Conservation (phyloP, 1,140 invertebrate species). For the Drosophila ohnishii region DNA sequence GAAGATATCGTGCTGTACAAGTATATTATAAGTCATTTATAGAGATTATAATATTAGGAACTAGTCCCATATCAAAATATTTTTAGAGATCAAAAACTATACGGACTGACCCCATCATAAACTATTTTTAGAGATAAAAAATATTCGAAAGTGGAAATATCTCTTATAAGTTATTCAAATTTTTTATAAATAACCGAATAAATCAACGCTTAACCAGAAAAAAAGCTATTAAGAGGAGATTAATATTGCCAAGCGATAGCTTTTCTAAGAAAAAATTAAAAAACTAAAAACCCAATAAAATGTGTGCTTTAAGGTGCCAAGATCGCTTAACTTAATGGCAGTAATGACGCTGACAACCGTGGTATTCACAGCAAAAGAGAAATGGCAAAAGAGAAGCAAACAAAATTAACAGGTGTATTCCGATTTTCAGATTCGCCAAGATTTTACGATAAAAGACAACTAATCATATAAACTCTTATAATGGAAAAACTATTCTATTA, state of each 20-base stretch:
- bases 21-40: neutral
- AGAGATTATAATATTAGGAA: neutral
- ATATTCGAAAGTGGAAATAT: neutral
- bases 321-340: conserved; percentile 12
- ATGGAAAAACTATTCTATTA: neutral
- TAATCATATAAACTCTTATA: neutral
- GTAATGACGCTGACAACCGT: conserved; percentile 4
- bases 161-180: neutral
- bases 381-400: neutral
- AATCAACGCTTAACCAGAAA: neutral
- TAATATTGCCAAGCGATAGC: neutral
- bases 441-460: neutral
- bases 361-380: conserved; percentile 14
- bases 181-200: neutral
- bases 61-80: neutral
- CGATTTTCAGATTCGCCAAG: neutral
- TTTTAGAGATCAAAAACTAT: neutral
- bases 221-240: neutral
- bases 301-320: conserved; percentile 3
- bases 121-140: neutral
- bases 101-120: neutral
- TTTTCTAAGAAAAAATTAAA: conserved; percentile 16
- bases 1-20: neutral
- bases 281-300: conserved; percentile 14
- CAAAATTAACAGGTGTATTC: neutral